phyloP scores from a whole-genome alignment of 1,140 invertebrate genomes.

The Drosophila ananassae region DNA sequence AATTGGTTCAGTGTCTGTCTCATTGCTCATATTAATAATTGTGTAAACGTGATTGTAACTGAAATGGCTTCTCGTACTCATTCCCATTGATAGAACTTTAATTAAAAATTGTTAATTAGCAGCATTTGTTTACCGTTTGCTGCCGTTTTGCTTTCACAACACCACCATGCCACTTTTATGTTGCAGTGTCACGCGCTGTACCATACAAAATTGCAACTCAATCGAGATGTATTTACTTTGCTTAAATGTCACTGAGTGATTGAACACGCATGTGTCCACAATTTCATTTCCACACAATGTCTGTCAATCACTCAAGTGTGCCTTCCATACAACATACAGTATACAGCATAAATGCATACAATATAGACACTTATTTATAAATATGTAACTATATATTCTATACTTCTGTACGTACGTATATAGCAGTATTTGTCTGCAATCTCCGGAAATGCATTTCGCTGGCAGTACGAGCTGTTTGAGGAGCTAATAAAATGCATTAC shows the following conservation, averaged over 20 bases:
- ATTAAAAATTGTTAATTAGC: constrained; percentile 77
- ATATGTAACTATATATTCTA: background rate
- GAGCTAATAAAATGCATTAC: constrained; percentile 23
- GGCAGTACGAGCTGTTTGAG: background rate
- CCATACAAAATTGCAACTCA: constrained; percentile 52
- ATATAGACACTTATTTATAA: constrained; percentile 3
- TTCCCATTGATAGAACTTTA: constrained; percentile 45
- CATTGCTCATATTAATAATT: constrained; percentile 31
- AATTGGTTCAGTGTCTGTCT: constrained; percentile 34
- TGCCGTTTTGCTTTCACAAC: constrained; percentile 38
- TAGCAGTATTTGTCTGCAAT: constrained; percentile 17
- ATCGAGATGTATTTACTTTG: constrained; percentile 41
- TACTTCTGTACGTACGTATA: constrained; percentile 7
- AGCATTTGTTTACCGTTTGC: constrained; percentile 51
- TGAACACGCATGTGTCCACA: constrained; percentile 30
- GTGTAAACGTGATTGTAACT: constrained; percentile 19
- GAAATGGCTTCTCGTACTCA: constrained; percentile 35
- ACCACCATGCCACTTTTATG: constrained; percentile 27
- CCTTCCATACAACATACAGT: background rate
- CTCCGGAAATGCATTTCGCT: constrained; percentile 34
- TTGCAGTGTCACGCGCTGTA: constrained; percentile 54
- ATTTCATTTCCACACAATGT: constrained; percentile 32
- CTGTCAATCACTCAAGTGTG: constrained; percentile 28
- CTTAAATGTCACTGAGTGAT: constrained; percentile 42
- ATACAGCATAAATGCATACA: constrained; percentile 3